phyloP scores from a whole-genome alignment of 1,140 invertebrate species.

The Octopus sinensis region DNA sequence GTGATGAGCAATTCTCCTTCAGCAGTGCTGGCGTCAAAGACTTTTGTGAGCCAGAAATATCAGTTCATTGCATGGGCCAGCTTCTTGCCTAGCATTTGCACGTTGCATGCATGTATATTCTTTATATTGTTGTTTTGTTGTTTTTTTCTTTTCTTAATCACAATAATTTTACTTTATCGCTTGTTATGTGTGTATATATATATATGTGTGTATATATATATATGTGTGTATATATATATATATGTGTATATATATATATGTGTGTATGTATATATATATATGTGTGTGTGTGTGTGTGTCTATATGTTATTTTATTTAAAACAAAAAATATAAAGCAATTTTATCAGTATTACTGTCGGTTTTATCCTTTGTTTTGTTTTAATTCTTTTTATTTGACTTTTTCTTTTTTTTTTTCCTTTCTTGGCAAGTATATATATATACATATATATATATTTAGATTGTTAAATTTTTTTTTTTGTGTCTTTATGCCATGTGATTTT shows the following conservation, averaged over 20 bases:
- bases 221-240: too few species aligned
- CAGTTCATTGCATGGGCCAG: constrained; percentile 10
- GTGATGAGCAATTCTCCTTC: too few species aligned
- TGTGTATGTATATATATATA: too few species aligned
- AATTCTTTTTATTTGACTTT: not conserved
- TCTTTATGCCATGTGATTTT: too few species aligned
- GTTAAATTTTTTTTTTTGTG: too few species aligned
- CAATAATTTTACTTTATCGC: not conserved
- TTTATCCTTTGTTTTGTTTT: not conserved
- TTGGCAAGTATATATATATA: not conserved
- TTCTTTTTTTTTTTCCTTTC: not conserved
- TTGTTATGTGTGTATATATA: not conserved
- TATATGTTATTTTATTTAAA: too few species aligned
- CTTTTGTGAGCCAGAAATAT: too few species aligned
- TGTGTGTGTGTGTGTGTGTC: too few species aligned
- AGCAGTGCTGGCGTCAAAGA: too few species aligned
- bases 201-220: not conserved
- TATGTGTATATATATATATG: too few species aligned
- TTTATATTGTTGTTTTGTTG: not conserved
- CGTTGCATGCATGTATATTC: not conserved
- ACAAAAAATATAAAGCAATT: too few species aligned
- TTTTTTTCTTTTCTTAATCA: not conserved
- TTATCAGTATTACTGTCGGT: not conserved
- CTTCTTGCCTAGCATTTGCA: constrained; percentile 9
- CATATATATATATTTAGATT: not conserved